These are phyloP conservation scores for Petrocephalus schoutedeni DNA, from an alignment of 2,797 vertebrate genomes.

Conservation along the genomic window DNA sequence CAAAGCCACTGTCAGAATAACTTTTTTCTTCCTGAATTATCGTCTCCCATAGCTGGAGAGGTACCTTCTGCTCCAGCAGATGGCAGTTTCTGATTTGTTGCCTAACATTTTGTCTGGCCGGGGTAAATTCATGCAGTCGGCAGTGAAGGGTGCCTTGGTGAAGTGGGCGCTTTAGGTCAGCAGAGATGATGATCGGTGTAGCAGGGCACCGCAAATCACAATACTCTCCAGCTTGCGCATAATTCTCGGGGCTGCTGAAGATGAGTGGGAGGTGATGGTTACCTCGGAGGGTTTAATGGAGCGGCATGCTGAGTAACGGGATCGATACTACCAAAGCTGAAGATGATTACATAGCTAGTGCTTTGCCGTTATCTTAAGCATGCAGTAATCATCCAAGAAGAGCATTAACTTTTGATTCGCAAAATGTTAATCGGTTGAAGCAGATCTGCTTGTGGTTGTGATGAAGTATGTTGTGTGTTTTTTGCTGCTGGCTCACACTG, in stretches of 20 bases:
- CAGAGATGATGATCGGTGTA: neutral
- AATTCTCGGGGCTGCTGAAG: neutral
- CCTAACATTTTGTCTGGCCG: conserved; percentile 8
- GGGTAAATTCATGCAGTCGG: neutral
- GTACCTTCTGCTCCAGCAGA: conserved; percentile 21
- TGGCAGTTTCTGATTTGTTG: conserved; percentile 24
- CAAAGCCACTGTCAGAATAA: neutral
- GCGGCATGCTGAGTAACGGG: neutral
- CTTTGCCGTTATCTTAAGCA: neutral
- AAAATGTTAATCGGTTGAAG: neutral
- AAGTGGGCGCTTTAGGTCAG: neutral
- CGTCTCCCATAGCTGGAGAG: neutral
- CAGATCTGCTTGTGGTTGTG: neutral
- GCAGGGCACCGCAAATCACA: neutral
- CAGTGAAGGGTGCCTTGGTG: neutral
- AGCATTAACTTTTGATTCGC: neutral
- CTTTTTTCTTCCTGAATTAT: neutral
- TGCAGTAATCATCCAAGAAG: neutral
- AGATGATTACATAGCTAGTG: neutral
- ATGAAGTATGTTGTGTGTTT: neutral
- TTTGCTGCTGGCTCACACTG: neutral
- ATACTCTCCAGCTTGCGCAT: neutral
- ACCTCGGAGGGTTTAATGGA: neutral
- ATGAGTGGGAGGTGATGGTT: neutral
- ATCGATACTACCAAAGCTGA: neutral